Percentiles rank a stretch among this genome's conserved stretches.
These are phyloP conservation scores for Cheilosia variabilis DNA, from an alignment of 2,888 invertebrate genomes.

Conservation along the genomic window DNA sequence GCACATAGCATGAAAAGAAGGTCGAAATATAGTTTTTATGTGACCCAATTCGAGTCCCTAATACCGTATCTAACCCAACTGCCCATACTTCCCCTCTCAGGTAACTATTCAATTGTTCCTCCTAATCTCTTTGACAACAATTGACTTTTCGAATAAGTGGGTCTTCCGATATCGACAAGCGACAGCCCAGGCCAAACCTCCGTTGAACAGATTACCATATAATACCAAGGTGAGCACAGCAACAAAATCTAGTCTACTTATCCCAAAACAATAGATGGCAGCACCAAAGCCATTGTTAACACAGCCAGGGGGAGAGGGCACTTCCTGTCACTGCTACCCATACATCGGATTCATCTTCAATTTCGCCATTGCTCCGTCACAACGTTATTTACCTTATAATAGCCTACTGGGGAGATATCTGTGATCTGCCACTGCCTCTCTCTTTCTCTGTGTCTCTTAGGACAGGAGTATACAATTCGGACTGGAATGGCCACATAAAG, in stretches of 20 bases:
- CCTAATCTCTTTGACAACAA: conserved; percentile 50
- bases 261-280: conserved; percentile 44
- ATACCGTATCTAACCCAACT: not conserved
- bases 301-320: not conserved
- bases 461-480: conserved; percentile 58
- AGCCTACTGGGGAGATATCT: conserved; percentile 54
- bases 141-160: conserved; percentile 58
- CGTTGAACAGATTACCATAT: conserved; percentile 35
- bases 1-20: too few species aligned
- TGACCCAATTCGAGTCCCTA: not conserved
- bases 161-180: conserved; percentile 15
- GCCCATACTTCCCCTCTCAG: conserved; percentile 9
- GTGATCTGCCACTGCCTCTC: conserved; percentile 54
- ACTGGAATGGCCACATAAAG: conserved; percentile 72
- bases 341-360: conserved; percentile 60
- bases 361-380: conserved; percentile 50
- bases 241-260: conserved; percentile 28
- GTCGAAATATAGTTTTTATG: too few species aligned
- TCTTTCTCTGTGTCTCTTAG: conserved; percentile 18
- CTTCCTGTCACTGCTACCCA: conserved; percentile 50
- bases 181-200: not conserved
- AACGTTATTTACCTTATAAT: conserved; percentile 70
- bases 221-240: too few species aligned
- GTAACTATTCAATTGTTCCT: conserved; percentile 67
- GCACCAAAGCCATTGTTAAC: conserved; percentile 26